Evolutionary conservation across 2,888 invertebrate species (phyloP), one percentile per base, ranked within the genome.

Genomic region (Leptogaster cylindrica): DNA sequence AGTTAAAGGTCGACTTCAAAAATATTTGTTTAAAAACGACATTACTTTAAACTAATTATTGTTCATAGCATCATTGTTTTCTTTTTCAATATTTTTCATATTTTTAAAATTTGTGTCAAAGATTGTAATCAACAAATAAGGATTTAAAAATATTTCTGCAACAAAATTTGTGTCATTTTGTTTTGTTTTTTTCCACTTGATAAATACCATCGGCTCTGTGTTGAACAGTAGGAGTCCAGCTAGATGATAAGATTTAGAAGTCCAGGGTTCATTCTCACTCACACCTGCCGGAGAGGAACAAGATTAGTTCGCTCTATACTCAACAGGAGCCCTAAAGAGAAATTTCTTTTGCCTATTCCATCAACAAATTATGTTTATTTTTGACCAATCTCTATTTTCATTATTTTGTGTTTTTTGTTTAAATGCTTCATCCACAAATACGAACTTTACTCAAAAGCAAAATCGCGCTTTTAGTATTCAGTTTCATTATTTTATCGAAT

Each of bases 231-330:
- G 69, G 58, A 65, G 68, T 66, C 69, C 66, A 67, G 65, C 69
- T 69, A 67, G 69, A 69, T 69, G 69, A 69, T 69, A 69, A 67
- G 70, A 55, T 61, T 66, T 68, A 67, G 67, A 48, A 58, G 68
- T 70, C 70, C 69, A 70, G 67, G 65, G 70, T 46, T 73, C 73
- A 73, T 73, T 75, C 75, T 75, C 75, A 73, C 76, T 78, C 79
- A 79, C 77, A 81, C 81, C 81, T 81, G 81, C 78, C 80, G 81
- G 82, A 82, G 82, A 81, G 81, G 82, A 81, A 82, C 81, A 80
- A 82, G 79, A 78, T 81, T 81, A 81, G 82, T 81, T 82, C 81
- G 74, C 81, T 82, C 81, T 81, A 72, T 77, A 81, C 80, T 79
- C 81, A 81, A 81, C 81, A 80, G 81, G 81, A 81, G 72, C 72